These are phyloP conservation scores for Argyresthia goedartella DNA, from an alignment of 2,888 invertebrate species.

Conservation along the genomic window DNA sequence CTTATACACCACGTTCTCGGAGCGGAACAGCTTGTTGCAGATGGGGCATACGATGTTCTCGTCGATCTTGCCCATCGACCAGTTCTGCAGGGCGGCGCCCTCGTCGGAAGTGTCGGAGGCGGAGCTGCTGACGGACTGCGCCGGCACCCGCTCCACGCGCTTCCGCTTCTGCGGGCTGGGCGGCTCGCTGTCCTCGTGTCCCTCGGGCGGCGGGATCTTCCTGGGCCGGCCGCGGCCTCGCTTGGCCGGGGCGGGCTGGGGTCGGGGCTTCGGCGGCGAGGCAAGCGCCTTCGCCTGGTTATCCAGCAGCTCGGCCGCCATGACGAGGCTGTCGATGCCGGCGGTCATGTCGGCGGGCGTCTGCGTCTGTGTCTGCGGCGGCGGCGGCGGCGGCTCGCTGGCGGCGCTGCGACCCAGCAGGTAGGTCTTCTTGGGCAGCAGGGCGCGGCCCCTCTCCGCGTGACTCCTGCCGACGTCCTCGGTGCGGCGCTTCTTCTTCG, in stretches of 20 bases:
- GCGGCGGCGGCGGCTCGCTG: constrained; percentile 7
- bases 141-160: constrained; percentile 37
- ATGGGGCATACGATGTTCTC: constrained; percentile 65
- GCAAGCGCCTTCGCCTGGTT: constrained; percentile 36
- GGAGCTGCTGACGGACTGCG: constrained; percentile 20
- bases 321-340: constrained; percentile 56
- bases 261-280: constrained; percentile 15
- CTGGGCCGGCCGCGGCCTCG: constrained; percentile 58
- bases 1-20: constrained; percentile 64
- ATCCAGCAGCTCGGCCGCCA: constrained; percentile 59
- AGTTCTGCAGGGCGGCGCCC: constrained; percentile 50
- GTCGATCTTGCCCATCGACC: constrained; percentile 68
- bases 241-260: constrained; percentile 34
- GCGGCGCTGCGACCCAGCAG: constrained; percentile 41
- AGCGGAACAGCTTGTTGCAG: constrained; percentile 58
- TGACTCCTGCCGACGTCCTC: constrained; percentile 29
- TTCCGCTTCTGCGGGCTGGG: constrained; percentile 50
- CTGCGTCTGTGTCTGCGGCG: background rate
- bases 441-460: constrained; percentile 34
- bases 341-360: constrained; percentile 9
- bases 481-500: constrained; percentile 48
- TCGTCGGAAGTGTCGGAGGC: constrained; percentile 31
- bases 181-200: constrained; percentile 18
- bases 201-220: constrained; percentile 51
- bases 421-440: constrained; percentile 52